Conservation (phyloP, 64 coral and sea anemone genomes). For the Pachyseris speciosa region DNA sequence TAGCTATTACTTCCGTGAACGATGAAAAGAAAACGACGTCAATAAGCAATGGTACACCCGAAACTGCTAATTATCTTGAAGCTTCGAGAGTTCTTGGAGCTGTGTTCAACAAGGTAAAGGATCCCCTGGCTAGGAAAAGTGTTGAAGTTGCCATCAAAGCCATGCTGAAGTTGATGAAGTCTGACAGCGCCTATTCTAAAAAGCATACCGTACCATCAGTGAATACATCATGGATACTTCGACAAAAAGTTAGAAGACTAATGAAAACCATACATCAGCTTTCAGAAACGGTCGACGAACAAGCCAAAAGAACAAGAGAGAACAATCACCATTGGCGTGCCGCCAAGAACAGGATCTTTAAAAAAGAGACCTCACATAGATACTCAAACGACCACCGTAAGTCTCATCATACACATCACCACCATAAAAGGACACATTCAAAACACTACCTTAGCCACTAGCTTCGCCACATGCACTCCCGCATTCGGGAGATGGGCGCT, state of each 20-base stretch:
- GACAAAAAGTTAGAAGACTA: background rate
- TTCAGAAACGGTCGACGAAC: background rate
- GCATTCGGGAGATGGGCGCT: too few relatives aligned
- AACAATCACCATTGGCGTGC: background rate
- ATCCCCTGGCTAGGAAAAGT: constrained; percentile 88
- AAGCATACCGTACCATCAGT: constrained; percentile 38
- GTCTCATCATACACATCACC: background rate
- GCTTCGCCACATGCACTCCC: too few relatives aligned
- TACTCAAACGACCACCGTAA: background rate
- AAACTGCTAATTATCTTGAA: constrained; percentile 60
- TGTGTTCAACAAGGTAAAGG: constrained; percentile 92
- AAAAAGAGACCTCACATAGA: background rate
- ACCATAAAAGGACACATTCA: background rate
- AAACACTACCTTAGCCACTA: background rate
- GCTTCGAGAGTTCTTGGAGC: constrained; percentile 86
- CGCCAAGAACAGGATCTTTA: background rate
- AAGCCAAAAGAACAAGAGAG: background rate
- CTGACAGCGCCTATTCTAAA: constrained; percentile 41
- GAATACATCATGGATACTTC: background rate
- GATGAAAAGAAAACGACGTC: background rate
- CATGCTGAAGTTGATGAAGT: constrained; percentile 78
- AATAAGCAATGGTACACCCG: background rate
- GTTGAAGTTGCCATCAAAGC: constrained; percentile 93
- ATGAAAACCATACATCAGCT: background rate
- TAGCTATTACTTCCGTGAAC: background rate